Conservation (phyloP, 2,797 vertebrate species). For the Micrastur ruficollis region DNA sequence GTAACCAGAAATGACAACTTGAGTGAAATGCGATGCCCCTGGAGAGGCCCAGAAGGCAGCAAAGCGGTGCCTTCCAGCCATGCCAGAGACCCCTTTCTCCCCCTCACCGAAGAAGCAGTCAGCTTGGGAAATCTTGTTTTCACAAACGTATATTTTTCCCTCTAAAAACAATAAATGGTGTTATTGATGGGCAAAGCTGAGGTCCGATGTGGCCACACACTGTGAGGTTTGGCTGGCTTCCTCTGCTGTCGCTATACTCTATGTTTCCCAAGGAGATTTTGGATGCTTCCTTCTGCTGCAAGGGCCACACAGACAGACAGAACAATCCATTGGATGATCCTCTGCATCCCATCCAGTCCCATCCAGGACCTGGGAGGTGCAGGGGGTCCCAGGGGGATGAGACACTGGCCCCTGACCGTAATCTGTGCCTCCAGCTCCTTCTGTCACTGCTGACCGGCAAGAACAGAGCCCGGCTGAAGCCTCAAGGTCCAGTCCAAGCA, state of each 20-base stretch:
- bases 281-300: not conserved
- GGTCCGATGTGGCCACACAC: slow-evolving; percentile 43
- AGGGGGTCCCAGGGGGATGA: not conserved
- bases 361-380: not conserved
- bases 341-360: not conserved
- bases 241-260: not conserved
- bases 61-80: not conserved
- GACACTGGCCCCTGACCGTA: not conserved
- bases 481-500: not conserved
- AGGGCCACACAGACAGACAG: slow-evolving; percentile 11
- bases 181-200: slow-evolving; percentile 50
- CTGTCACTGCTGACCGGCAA: not conserved
- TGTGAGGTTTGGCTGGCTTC: slow-evolving; percentile 46
- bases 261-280: slow-evolving; percentile 9
- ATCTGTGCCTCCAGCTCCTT: not conserved
- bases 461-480: not conserved
- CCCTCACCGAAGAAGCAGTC: not conserved
- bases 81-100: not conserved
- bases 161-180: slow-evolving; percentile 60
- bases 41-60: slow-evolving; percentile 31
- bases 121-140: slow-evolving; percentile 26
- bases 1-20: slow-evolving; percentile 49
- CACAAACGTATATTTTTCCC: slow-evolving; percentile 21
- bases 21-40: slow-evolving; percentile 35
- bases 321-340: not conserved